Percentiles rank a stretch among this genome's conserved stretches.
Conservation (phyloP, 2,888 invertebrate species). For the Scrobipalpa costella region DNA sequence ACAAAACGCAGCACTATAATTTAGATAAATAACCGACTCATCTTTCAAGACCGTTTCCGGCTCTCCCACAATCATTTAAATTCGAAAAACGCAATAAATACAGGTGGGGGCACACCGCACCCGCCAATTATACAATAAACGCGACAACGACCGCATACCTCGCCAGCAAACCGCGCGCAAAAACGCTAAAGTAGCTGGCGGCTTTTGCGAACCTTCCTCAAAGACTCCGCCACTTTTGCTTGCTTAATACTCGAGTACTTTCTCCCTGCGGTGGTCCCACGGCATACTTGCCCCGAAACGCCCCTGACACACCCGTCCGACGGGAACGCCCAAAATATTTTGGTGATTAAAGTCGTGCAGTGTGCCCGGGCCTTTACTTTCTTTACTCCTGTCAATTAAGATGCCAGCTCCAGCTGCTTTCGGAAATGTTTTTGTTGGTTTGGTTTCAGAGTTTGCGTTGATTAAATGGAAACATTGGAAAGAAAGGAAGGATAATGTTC, state of each 20-base stretch:
- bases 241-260: conserved; percentile 57
- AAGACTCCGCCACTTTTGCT: conserved; percentile 61
- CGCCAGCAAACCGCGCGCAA: conserved; percentile 58
- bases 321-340: conserved; percentile 74
- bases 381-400: conserved; percentile 66
- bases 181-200: conserved; percentile 55
- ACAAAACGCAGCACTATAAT: conserved; percentile 20
- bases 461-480: conserved; percentile 5
- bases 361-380: conserved; percentile 65
- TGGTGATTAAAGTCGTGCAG: conserved; percentile 69
- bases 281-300: conserved; percentile 65
- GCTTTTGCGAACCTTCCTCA: conserved; percentile 39
- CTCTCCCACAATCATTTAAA: background rate
- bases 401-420: conserved; percentile 28
- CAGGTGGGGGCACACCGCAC: conserved; percentile 45
- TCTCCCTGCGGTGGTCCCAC: conserved; percentile 71
- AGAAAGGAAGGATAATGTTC: too few species aligned
- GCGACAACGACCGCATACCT: conserved; percentile 54
- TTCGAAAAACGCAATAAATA: conserved; percentile 43
- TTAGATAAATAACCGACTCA: conserved; percentile 18
- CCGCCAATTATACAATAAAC: conserved; percentile 59
- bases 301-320: conserved; percentile 52
- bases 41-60: conserved; percentile 13
- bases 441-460: conserved; percentile 34
- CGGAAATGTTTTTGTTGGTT: conserved; percentile 38